Evolutionary conservation across 2,113 vertebrate species (phyloP).

Genomic region (Delphinus delphis): DNA sequence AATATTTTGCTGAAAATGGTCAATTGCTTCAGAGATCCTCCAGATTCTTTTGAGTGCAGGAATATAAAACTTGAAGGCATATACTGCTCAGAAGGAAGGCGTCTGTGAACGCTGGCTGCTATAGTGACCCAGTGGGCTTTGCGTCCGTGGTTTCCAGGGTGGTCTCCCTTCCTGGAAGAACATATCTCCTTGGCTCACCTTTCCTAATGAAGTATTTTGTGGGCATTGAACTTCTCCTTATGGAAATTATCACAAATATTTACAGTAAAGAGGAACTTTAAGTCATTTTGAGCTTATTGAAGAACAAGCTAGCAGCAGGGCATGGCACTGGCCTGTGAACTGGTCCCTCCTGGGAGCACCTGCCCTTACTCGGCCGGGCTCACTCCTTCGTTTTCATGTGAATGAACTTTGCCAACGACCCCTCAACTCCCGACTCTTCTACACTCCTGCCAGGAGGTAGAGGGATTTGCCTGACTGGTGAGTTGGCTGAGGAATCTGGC

Average conservation of each 20-base stretch:
- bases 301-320: neutral
- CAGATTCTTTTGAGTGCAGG: neutral
- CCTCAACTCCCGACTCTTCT: neutral
- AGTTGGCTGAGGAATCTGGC: neutral
- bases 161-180: neutral
- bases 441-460: neutral
- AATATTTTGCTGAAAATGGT: neutral
- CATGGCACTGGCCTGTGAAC: fast-evolving
- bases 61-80: neutral
- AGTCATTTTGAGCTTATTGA: neutral
- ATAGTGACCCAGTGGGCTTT: neutral
- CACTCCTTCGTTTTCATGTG: neutral
- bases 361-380: no score
- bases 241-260: neutral
- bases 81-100: neutral
- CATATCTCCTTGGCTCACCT: neutral
- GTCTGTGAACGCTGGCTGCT: fast-evolving
- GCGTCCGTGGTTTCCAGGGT: no score
- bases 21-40: neutral
- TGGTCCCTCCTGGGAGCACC: fast-evolving
- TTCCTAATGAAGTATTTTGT: neutral
- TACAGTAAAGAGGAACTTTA: neutral
- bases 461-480: neutral
- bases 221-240: neutral
- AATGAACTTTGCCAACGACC: neutral